Conservation (phyloP, 2,888 invertebrate genomes). For the Plebejus anna region DNA sequence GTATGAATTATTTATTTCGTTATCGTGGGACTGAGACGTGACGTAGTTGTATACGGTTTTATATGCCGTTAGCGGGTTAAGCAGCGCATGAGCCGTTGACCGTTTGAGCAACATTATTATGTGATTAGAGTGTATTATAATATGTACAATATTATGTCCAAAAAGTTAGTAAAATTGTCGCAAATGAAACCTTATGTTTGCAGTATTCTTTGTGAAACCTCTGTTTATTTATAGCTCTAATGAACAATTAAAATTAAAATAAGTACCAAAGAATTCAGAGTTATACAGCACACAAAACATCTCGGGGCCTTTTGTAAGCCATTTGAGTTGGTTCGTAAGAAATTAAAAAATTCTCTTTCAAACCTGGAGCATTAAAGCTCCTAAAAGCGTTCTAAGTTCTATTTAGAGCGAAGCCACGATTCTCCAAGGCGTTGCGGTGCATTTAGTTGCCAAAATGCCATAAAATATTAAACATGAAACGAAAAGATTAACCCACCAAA, state of each 20-base stretch:
- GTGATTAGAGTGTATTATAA: not conserved
- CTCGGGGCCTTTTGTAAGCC: not conserved
- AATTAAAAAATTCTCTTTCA: not conserved
- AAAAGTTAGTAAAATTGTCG: too few species aligned
- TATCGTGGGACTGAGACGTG: slow-evolving; percentile 9
- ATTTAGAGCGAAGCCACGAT: not conserved
- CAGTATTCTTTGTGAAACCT: not conserved
- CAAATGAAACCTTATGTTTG: too few species aligned
- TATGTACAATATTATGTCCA: too few species aligned
- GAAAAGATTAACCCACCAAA: too few species aligned
- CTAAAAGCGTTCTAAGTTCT: slow-evolving; percentile 22
- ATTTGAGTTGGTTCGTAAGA: not conserved
- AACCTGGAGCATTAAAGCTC: not conserved
- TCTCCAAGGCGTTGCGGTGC: not conserved
- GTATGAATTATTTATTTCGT: slow-evolving; percentile 32
- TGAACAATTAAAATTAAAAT: not conserved
- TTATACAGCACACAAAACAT: not conserved
- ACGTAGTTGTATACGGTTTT: not conserved
- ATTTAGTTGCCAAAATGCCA: too few species aligned
- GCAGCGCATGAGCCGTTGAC: not conserved
- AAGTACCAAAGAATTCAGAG: not conserved
- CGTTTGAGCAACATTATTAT: not conserved
- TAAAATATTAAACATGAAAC: too few species aligned
- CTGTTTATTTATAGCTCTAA: not conserved
- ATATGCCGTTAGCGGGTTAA: not conserved